Percentiles rank a stretch among this genome's conserved stretches.
Conservation (phyloP, 2,888 invertebrate species). For the Calameuta filiformis region DNA sequence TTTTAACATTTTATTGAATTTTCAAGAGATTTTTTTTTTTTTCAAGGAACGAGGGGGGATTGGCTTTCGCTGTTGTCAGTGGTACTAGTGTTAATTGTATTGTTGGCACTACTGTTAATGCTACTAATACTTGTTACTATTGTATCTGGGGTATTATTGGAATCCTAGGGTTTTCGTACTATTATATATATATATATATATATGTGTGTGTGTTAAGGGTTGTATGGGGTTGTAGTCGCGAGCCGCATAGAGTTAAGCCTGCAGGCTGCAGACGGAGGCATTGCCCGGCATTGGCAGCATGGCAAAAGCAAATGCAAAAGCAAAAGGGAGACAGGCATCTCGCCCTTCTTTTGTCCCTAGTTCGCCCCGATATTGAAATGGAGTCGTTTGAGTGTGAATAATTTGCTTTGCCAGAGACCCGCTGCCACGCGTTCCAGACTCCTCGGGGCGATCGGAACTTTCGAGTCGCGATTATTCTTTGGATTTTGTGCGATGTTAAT, state of each 20-base stretch:
- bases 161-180: not conserved
- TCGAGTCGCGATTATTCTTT: not conserved
- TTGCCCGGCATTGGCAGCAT: constrained; percentile 35
- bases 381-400: constrained; percentile 79
- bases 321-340: constrained; percentile 65
- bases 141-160: not conserved
- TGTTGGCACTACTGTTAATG: not conserved
- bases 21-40: no score
- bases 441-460: constrained; percentile 2
- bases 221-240: not conserved
- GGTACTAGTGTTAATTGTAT: not conserved
- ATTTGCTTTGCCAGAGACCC: constrained; percentile 71
- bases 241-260: constrained; percentile 41
- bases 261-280: constrained; percentile 56
- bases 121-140: not conserved
- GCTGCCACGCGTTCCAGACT: constrained; percentile 2
- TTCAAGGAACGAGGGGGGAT: not conserved
- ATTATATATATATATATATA: not conserved
- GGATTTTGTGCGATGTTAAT: not conserved
- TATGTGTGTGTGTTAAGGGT: not conserved
- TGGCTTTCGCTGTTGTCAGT: not conserved
- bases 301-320: constrained; percentile 60
- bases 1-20: not conserved
- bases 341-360: constrained; percentile 72
- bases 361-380: constrained; percentile 73